Evolutionary conservation across 2,113 vertebrate genomes (phyloP).

Genomic region (Alexandromys fortis): DNA sequence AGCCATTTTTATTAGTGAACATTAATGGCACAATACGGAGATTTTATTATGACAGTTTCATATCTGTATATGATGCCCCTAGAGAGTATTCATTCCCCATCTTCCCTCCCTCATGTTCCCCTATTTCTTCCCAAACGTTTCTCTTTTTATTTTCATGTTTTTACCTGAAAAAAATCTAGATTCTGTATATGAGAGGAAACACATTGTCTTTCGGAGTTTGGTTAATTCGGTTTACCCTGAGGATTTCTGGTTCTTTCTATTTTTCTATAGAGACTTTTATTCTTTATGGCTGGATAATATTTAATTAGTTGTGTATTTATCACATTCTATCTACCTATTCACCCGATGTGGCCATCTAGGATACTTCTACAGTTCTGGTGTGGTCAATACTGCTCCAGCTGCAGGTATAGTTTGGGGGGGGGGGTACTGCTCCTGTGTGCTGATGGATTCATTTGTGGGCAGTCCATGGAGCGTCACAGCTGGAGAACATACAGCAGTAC

Average conservation of each 20-base stretch:
- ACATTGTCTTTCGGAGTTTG: not conserved
- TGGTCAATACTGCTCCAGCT: not conserved
- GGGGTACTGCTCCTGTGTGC: too few relatives aligned
- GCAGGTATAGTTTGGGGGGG: not conserved
- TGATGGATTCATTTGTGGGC: not conserved
- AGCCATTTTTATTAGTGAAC: not conserved
- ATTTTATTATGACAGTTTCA: not conserved
- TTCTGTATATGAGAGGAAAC: not conserved
- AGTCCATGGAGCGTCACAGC: not conserved
- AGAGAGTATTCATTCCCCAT: not conserved
- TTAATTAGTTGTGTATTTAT: not conserved
- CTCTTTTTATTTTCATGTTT: not conserved
- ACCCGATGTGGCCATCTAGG: too few relatives aligned
- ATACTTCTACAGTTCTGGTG: not conserved
- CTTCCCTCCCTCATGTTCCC: not conserved
- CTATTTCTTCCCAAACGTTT: not conserved
- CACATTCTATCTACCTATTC: not conserved
- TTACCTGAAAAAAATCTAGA: not conserved
- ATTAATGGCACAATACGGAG: not conserved
- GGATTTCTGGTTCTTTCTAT: not conserved
- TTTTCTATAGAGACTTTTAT: not conserved
- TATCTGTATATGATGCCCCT: accelerated
- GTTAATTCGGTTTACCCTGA: not conserved
- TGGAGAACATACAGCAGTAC: not conserved
- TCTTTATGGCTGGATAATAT: not conserved